Evolutionary conservation across 2,888 invertebrate genomes (phyloP).

Genomic region (Andrena camellia): DNA sequence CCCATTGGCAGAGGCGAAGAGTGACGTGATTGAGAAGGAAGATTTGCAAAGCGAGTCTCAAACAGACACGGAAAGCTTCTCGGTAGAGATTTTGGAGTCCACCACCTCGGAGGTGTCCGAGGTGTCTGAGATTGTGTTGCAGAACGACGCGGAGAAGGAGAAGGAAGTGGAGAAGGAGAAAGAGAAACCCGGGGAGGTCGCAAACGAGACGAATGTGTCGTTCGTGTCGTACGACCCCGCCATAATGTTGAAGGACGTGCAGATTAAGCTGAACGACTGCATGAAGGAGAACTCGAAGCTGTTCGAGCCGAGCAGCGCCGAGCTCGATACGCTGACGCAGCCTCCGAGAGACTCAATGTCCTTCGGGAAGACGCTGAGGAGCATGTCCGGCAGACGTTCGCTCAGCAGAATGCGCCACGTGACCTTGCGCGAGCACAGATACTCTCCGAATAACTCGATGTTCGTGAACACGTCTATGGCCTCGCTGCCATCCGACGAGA

Average conservation of each 20-base stretch:
- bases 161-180: slow-evolving; percentile 56
- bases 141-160: slow-evolving; percentile 62
- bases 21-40: slow-evolving; percentile 60
- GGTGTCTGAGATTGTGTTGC: slow-evolving; percentile 58
- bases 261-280: slow-evolving; percentile 81
- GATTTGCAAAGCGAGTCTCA: slow-evolving; percentile 59
- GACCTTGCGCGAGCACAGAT: slow-evolving; percentile 76
- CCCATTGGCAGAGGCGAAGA: slow-evolving; percentile 32
- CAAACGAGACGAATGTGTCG: slow-evolving; percentile 62
- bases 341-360: slow-evolving; percentile 72
- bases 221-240: slow-evolving; percentile 78
- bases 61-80: slow-evolving; percentile 71
- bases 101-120: slow-evolving; percentile 77
- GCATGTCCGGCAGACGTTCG: slow-evolving; percentile 80
- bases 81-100: slow-evolving; percentile 77
- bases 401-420: slow-evolving; percentile 78
- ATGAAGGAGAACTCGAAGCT: slow-evolving; percentile 78
- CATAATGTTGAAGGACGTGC: slow-evolving; percentile 80
- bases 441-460: slow-evolving; percentile 82
- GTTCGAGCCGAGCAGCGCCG: slow-evolving; percentile 62
- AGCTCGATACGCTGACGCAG: slow-evolving; percentile 28
- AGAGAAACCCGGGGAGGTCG: slow-evolving; percentile 49
- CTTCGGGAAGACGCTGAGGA: slow-evolving; percentile 81
- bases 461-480: slow-evolving; percentile 81
- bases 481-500: slow-evolving; percentile 73